Evolutionary conservation across 2,888 invertebrate species (phyloP).

Genomic region (Orthonevra nobilis): DNA sequence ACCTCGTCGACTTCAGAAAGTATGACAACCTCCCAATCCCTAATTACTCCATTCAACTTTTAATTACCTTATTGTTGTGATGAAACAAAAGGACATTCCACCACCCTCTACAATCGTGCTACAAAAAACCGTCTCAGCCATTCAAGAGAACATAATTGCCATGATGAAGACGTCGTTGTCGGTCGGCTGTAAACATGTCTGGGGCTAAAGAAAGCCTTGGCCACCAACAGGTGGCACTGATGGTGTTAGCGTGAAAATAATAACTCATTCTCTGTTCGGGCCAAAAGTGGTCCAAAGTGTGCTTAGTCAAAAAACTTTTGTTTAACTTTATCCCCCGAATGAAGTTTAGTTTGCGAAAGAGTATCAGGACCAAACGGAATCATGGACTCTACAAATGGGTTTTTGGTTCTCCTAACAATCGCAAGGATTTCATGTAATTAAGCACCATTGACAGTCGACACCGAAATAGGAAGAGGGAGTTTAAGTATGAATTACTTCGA

Average conservation of each 20-base stretch:
- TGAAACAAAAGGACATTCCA: conserved; percentile 40
- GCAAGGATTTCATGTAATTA: conserved; percentile 52
- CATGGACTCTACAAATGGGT: conserved; percentile 27
- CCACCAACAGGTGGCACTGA: conserved; percentile 59
- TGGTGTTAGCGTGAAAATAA: conserved; percentile 39
- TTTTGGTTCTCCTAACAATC: conserved; percentile 15
- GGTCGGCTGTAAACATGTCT: conserved; percentile 44
- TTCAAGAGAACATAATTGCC: conserved; percentile 58
- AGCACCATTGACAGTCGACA: conserved; percentile 52
- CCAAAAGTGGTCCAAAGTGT: conserved; percentile 62
- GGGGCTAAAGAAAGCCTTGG: conserved; percentile 32
- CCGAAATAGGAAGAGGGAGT: no score
- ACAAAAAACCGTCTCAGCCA: conserved; percentile 8
- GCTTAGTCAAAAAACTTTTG: conserved; percentile 62
- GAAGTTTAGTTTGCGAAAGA: conserved; percentile 29
- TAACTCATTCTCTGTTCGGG: conserved; percentile 41
- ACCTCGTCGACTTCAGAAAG: no score
- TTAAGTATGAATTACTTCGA: conserved; percentile 1
- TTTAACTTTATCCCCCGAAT: conserved; percentile 54
- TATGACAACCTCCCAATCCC: conserved; percentile 8
- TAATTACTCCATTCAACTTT: conserved; percentile 61
- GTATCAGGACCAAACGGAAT: conserved; percentile 24
- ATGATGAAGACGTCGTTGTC: conserved; percentile 59
- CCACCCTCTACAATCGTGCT: no score
- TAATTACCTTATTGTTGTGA: conserved; percentile 57